Conservation (phyloP, 2,113 vertebrate genomes). For the Psettodes erumei region DNA sequence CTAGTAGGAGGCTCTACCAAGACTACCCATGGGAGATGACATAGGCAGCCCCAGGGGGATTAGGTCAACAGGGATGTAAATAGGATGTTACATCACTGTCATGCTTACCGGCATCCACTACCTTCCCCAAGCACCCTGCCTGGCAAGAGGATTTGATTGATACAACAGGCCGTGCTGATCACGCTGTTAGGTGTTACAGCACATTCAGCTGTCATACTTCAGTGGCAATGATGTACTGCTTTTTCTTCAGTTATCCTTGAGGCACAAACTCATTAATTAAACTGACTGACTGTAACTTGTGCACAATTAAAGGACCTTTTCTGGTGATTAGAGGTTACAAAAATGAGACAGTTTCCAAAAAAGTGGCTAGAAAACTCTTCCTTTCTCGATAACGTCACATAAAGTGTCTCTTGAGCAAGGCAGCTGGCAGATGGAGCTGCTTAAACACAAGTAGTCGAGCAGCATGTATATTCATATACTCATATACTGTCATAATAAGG, state of each 20-base stretch:
- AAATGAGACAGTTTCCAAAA: background rate
- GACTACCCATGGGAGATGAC: conserved; percentile 68
- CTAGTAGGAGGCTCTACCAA: conserved; percentile 46
- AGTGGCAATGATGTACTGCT: background rate
- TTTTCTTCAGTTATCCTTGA: background rate
- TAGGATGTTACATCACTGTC: conserved; percentile 76
- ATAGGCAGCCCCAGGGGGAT: conserved; percentile 61
- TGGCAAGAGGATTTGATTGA: conserved; percentile 52
- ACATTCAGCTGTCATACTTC: background rate
- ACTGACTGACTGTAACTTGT: background rate
- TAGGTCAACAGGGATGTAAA: conserved; percentile 73
- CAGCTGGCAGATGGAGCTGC: background rate
- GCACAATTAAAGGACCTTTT: background rate
- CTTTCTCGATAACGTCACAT: background rate
- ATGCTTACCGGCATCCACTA: conserved; percentile 49
- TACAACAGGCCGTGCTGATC: conserved; percentile 13
- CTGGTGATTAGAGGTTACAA: background rate
- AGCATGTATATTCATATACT: background rate
- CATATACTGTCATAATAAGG: background rate
- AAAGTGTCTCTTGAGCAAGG: background rate
- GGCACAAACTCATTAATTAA: background rate
- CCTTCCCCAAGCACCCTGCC: conserved; percentile 33
- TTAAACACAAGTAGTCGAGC: background rate
- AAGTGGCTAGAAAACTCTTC: background rate
- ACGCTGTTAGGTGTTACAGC: conserved; percentile 9